A percentile compares a stretch with the other conserved stretches of the same genome.
These are phyloP conservation scores for Drosophila mayri DNA, from an alignment of 1,140 invertebrate genomes.

Conservation along the genomic window DNA sequence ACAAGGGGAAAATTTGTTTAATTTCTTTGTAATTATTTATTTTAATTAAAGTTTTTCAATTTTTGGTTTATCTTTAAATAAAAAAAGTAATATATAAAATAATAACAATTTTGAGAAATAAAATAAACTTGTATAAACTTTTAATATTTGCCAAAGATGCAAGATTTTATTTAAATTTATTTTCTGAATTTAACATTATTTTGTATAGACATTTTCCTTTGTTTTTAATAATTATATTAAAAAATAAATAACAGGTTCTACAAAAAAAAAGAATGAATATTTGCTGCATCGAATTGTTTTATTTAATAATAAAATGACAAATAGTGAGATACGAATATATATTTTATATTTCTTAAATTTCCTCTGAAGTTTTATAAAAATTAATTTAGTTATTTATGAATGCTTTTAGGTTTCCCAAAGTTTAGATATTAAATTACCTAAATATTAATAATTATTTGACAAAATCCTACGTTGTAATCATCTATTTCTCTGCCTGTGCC, in stretches of 20 bases:
- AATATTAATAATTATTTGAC: not conserved
- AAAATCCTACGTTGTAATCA: not conserved
- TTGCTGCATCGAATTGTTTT: not conserved
- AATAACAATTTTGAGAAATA: no score
- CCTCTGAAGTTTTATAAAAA: not conserved
- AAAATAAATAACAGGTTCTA: no score
- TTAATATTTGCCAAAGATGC: no score
- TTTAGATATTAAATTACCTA: not conserved
- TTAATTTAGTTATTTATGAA: not conserved
- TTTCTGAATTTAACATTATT: no score
- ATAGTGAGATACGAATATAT: not conserved
- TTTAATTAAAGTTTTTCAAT: not conserved
- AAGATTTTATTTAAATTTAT: no score
- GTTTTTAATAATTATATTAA: no score
- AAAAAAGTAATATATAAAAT: no score
- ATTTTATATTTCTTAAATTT: no score
- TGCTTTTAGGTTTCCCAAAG: not conserved
- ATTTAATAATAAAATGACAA: not conserved
- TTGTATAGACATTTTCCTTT: no score
- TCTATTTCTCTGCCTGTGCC: constrained; percentile 8
- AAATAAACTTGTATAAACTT: no score
- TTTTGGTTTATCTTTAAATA: no score
- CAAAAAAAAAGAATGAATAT: no score
- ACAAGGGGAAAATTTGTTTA: not conserved
- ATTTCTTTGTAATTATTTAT: not conserved